These are phyloP conservation scores for Neodon shergylaensis DNA, from an alignment of 2,113 vertebrate species.

Conservation along the genomic window DNA sequence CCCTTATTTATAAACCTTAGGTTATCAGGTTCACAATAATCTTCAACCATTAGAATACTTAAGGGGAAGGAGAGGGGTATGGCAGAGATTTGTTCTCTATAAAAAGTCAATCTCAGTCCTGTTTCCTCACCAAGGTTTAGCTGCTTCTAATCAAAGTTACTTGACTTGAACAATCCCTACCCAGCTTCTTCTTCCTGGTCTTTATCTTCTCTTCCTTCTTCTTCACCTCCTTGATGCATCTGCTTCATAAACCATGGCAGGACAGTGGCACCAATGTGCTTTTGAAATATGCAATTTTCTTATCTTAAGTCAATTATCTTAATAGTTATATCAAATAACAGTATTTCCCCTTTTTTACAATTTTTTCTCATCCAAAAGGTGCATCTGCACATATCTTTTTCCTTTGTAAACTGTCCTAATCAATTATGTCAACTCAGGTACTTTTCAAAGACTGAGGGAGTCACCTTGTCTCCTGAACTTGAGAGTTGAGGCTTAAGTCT, in stretches of 20 bases:
- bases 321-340: constrained; percentile 26
- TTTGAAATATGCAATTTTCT: background rate
- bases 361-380: background rate
- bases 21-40: background rate
- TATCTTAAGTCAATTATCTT: constrained; percentile 10
- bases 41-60: background rate
- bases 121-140: constrained; percentile 27
- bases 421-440: background rate
- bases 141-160: background rate
- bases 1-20: background rate
- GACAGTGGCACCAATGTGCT: background rate
- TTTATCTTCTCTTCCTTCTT: background rate
- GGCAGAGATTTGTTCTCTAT: constrained; percentile 29
- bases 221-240: background rate
- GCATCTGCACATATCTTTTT: background rate
- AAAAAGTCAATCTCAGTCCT: constrained; percentile 57
- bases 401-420: background rate
- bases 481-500: background rate
- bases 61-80: background rate
- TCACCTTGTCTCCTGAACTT: background rate
- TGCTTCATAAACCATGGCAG: background rate
- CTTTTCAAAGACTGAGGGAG: background rate
- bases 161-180: constrained; percentile 27
- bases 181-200: background rate
- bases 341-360: background rate